Percentiles rank a stretch among this genome's conserved stretches.
Evolutionary conservation across 2,113 vertebrate species (phyloP).

Genomic region (Seriola aureovittata): DNA sequence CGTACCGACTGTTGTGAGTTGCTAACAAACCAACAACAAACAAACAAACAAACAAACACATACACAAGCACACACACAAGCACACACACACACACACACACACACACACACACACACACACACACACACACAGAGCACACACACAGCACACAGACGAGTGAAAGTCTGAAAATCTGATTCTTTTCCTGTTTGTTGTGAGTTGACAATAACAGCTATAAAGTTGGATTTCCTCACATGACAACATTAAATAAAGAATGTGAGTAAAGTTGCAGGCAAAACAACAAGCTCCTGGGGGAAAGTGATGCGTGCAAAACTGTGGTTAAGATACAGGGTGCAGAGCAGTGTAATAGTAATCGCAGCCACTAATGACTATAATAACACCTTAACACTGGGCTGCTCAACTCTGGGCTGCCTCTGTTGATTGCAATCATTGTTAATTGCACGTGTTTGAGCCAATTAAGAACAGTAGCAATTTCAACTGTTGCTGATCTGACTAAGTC

Average conservation of each 20-base stretch:
- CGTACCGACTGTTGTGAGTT: constrained; percentile 52
- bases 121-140: no score
- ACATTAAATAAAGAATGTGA: constrained; percentile 39
- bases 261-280: constrained; percentile 46
- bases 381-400: constrained; percentile 79
- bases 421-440: constrained; percentile 87
- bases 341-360: constrained; percentile 77
- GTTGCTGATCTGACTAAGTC: constrained; percentile 56
- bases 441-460: constrained; percentile 79
- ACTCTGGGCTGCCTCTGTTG: constrained; percentile 77
- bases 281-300: constrained; percentile 31
- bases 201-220: constrained; percentile 36
- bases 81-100: not conserved
- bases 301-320: constrained; percentile 34
- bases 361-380: constrained; percentile 85
- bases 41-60: constrained; percentile 41
- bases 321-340: constrained; percentile 69
- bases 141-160: not conserved
- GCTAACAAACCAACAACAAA: constrained; percentile 31
- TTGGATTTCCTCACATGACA: constrained; percentile 46
- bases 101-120: not conserved
- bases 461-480: constrained; percentile 73
- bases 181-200: constrained; percentile 45
- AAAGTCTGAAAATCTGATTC: constrained; percentile 56
- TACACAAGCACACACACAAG: not conserved